Percentiles rank a stretch among this genome's conserved stretches.
These are phyloP conservation scores for Napeogenes inachia DNA, from an alignment of 2,888 invertebrate species.

Conservation along the genomic window DNA sequence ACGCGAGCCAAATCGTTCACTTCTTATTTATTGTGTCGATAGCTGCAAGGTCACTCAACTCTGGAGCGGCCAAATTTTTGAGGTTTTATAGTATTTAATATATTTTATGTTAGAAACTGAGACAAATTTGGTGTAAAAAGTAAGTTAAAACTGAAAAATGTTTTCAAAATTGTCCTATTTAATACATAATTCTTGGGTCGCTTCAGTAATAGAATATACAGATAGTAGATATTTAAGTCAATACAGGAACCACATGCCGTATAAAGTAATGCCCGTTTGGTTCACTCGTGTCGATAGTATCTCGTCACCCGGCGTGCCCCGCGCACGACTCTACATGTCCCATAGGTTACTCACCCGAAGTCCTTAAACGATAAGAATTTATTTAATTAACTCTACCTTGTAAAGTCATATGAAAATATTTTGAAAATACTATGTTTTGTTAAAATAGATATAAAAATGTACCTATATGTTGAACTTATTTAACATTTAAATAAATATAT, in stretches of 20 bases:
- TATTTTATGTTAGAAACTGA: too few species aligned
- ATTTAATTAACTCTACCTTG: conserved; percentile 36
- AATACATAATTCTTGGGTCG: not conserved
- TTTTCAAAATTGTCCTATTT: too few species aligned
- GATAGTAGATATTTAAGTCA: conserved; percentile 21
- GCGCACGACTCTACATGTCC: conserved; percentile 43
- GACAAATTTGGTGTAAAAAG: too few species aligned
- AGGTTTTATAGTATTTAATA: not conserved
- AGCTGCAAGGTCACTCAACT: conserved; percentile 25
- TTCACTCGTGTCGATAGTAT: conserved; percentile 55
- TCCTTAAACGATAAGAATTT: conserved; percentile 37
- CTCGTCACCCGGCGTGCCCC: conserved; percentile 62
- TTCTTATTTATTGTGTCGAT: conserved; percentile 33
- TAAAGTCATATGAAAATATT: too few species aligned
- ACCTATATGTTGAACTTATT: too few species aligned
- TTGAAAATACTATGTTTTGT: too few species aligned
- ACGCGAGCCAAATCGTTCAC: conserved; percentile 38
- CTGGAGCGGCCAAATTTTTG: conserved; percentile 1
- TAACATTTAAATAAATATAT: too few species aligned
- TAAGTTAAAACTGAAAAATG: too few species aligned
- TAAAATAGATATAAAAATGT: too few species aligned
- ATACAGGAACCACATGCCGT: conserved; percentile 29
- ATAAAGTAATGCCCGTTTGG: conserved; percentile 36
- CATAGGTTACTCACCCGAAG: conserved; percentile 33
- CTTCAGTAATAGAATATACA: conserved; percentile 10